A percentile compares a stretch with the other conserved stretches of the same genome.
Evolutionary conservation across 2,888 invertebrate genomes (phyloP).

Genomic region (Leptopilina syphax): DNA sequence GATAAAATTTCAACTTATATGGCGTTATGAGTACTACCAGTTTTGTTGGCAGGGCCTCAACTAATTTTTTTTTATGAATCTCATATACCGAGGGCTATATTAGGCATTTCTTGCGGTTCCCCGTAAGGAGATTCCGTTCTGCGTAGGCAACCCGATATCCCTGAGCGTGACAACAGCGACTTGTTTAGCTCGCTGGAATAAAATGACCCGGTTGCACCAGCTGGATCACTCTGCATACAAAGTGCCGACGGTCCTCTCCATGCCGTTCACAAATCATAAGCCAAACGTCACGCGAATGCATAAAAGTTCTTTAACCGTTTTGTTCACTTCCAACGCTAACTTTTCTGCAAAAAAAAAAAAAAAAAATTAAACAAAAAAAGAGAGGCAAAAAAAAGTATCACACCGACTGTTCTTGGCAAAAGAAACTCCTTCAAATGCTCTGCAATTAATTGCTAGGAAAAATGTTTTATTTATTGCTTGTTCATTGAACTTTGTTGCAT

Average conservation of each 20-base stretch:
- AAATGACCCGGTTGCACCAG: conserved; percentile 49
- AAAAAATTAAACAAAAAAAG: background rate
- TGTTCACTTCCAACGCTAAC: conserved; percentile 9
- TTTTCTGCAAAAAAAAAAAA: background rate
- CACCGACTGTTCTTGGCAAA: background rate
- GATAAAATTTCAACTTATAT: conserved; percentile 28
- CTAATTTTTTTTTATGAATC: conserved; percentile 31
- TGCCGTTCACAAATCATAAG: conserved; percentile 41
- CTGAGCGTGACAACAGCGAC: conserved; percentile 42
- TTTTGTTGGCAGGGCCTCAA: conserved; percentile 14
- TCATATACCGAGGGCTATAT: conserved; percentile 37
- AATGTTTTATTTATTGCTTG: background rate
- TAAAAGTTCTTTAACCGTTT: conserved; percentile 34
- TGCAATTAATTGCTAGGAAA: background rate
- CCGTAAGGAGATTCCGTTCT: conserved; percentile 48
- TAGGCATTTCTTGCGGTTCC: conserved; percentile 45
- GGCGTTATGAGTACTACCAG: conserved; percentile 17
- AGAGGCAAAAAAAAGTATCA: too few relatives aligned
- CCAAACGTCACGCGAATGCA: conserved; percentile 33
- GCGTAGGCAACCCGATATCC: conserved; percentile 49
- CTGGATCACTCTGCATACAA: conserved; percentile 51
- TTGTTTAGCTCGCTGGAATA: conserved; percentile 43
- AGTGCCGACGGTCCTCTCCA: conserved; percentile 41
- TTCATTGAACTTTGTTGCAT: background rate
- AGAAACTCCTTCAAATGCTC: background rate